Conservation (phyloP, 2,888 invertebrate genomes). For the Rhagonycha fulva region DNA sequence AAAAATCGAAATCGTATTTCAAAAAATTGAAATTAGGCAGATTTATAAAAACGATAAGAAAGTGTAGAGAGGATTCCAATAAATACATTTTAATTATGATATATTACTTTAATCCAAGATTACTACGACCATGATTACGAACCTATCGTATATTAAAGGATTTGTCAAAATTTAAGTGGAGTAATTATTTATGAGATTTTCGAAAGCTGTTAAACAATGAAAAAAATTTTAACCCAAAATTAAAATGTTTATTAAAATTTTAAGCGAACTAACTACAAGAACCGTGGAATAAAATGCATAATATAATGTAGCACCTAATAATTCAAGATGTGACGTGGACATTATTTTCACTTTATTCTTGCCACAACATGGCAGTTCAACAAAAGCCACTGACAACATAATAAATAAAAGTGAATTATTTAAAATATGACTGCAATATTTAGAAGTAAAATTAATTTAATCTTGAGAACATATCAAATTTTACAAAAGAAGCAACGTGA, state of each 20-base stretch:
- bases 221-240: constrained; percentile 22
- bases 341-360: constrained; percentile 31
- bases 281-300: constrained; percentile 25
- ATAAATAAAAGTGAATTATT: constrained; percentile 30
- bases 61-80: constrained; percentile 29
- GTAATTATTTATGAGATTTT: constrained; percentile 30
- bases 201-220: constrained; percentile 23
- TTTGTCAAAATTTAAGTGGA: constrained; percentile 35
- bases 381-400: constrained; percentile 34
- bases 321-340: constrained; percentile 33
- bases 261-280: constrained; percentile 24
- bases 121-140: constrained; percentile 41
- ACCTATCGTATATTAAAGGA: constrained; percentile 38
- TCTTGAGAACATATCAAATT: constrained; percentile 31
- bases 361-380: constrained; percentile 38
- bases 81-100: constrained; percentile 40
- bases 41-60: constrained; percentile 31
- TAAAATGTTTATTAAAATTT: constrained; percentile 9
- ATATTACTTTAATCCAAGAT: constrained; percentile 42
- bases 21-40: neutral
- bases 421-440: constrained; percentile 28
- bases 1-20: constrained; percentile 1
- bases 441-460: constrained; percentile 23
- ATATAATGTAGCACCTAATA: constrained; percentile 32
- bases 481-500: neutral